phyloP scores from a whole-genome alignment of 2,113 vertebrate species.

The Phrynosoma platyrhinos region DNA sequence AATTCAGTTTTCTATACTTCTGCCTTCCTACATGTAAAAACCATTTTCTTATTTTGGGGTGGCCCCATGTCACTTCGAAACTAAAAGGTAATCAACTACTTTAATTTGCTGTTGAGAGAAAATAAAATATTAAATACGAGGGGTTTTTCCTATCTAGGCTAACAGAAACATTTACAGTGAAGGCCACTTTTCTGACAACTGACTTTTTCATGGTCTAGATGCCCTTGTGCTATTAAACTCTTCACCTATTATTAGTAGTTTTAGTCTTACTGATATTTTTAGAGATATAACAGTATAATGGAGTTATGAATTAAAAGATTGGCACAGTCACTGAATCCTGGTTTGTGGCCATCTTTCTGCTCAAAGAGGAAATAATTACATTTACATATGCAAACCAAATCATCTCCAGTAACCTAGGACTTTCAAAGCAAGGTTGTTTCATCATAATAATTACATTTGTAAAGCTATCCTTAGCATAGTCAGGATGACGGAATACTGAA shows the following conservation, averaged over 20 bases:
- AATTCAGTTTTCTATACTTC: background rate
- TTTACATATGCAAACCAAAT: conserved; percentile 74
- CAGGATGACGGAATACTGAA: conserved; percentile 3
- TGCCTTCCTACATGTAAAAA: background rate
- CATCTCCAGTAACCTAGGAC: conserved; percentile 63
- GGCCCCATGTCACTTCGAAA: background rate
- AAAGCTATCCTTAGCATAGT: conserved; percentile 36
- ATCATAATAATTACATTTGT: conserved; percentile 71
- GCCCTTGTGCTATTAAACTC: conserved; percentile 2
- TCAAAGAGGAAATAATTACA: conserved; percentile 69
- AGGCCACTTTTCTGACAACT: background rate
- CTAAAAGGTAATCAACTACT: background rate
- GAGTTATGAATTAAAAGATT: conserved; percentile 12
- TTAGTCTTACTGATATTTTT: background rate
- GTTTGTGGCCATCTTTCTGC: conserved; percentile 48
- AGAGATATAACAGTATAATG: background rate
- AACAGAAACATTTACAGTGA: background rate
- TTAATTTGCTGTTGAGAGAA: background rate
- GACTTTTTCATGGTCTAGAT: background rate
- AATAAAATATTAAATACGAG: background rate
- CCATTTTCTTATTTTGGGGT: background rate
- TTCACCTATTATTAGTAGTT: background rate
- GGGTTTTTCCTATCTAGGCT: background rate
- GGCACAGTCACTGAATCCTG: conserved; percentile 21
- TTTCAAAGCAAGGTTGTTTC: conserved; percentile 61